Evolutionary conservation across 2,113 vertebrate species (phyloP), one percentile per base, ranked within the genome.

Genomic region (Panthera uncia): DNA sequence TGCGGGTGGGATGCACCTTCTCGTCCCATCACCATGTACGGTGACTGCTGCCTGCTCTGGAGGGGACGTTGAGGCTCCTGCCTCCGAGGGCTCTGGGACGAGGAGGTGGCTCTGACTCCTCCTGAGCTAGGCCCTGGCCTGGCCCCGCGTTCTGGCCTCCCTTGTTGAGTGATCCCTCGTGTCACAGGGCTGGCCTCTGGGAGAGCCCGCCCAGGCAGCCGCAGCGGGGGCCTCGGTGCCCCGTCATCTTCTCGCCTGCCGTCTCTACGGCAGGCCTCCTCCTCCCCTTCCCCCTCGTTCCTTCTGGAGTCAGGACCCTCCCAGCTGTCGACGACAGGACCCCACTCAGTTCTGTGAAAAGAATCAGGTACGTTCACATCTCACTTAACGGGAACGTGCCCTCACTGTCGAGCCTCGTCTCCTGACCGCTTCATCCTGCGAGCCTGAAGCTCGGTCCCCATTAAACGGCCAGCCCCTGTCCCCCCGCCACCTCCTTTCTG

Each of bases 11-110:
- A 4, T 25, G 36, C 69, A 12, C 69, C 36, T 1, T 71, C 18
- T 36, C 0, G 8, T 11, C 68, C 18, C 18, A 9, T 71, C 16
- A 4, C 10, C 5, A 4, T 11, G 36, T 6, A 5, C 2, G 12
- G 23, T 14, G 38, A 7, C 63, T 12, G 55, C 27, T 29, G 19
- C 63, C 63, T 65, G 10, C 25, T 10, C 27, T 45, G 10, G 27
- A 12, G 29, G 29, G 25, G 63, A 11, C 25, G 41, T 27, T 11
- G 23, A 23, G 10, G 7, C n/a, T 10, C 36, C 19, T 14, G 25
- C 13, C 11, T n/a, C 50, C 5, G 31, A 21, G 79, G 50, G 3
- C 33, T 6, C 50, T 6, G 5, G 50, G 78, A 55, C 33, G 11
- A 5, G 12, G 52, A 36, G 79, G 19, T 25, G 50, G 11, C 45